A percentile compares a stretch with the other conserved stretches of the same genome.
These are phyloP conservation scores for Kuschelorhynchus macadamiae DNA, from an alignment of 2,888 invertebrate genomes.

Conservation along the genomic window DNA sequence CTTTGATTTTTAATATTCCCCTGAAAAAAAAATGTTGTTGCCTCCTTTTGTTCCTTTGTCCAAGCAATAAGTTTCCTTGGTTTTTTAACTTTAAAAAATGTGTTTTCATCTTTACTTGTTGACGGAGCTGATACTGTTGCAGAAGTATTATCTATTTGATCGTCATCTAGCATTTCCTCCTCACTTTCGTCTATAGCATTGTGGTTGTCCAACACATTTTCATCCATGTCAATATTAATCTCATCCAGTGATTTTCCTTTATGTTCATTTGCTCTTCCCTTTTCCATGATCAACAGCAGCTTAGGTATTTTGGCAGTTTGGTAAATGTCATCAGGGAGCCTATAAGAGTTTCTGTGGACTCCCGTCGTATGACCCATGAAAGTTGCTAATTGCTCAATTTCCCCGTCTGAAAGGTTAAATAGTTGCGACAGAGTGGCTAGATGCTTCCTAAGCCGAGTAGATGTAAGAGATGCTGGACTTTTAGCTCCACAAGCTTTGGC, in stretches of 20 bases:
- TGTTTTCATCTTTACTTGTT: too few species aligned
- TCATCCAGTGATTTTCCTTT: slow-evolving; percentile 51
- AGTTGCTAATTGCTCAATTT: slow-evolving; percentile 53
- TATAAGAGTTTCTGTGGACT: slow-evolving; percentile 48
- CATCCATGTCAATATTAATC: slow-evolving; percentile 49
- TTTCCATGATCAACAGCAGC: slow-evolving; percentile 50
- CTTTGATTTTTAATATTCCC: slow-evolving; percentile 35
- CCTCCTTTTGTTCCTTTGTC: slow-evolving; percentile 36
- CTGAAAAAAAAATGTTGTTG: slow-evolving; percentile 21
- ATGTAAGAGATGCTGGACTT: slow-evolving; percentile 51
- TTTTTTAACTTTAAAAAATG: too few species aligned
- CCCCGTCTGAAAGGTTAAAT: slow-evolving; percentile 50
- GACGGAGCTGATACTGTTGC: too few species aligned
- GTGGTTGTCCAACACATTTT: slow-evolving; percentile 21
- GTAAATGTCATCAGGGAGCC: slow-evolving; percentile 53
- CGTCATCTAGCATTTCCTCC: too few species aligned
- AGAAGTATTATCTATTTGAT: too few species aligned
- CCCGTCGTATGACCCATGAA: slow-evolving; percentile 55
- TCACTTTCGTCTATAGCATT: too few species aligned
- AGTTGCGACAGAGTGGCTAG: slow-evolving; percentile 53
- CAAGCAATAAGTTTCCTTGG: too few species aligned
- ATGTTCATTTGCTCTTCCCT: slow-evolving; percentile 45
- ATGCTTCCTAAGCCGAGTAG: slow-evolving; percentile 53
- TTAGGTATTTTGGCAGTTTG: slow-evolving; percentile 52
- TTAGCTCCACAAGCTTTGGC: slow-evolving; percentile 44